Conservation (phyloP, 2,797 vertebrate species). For the Protonibea diacanthus region DNA sequence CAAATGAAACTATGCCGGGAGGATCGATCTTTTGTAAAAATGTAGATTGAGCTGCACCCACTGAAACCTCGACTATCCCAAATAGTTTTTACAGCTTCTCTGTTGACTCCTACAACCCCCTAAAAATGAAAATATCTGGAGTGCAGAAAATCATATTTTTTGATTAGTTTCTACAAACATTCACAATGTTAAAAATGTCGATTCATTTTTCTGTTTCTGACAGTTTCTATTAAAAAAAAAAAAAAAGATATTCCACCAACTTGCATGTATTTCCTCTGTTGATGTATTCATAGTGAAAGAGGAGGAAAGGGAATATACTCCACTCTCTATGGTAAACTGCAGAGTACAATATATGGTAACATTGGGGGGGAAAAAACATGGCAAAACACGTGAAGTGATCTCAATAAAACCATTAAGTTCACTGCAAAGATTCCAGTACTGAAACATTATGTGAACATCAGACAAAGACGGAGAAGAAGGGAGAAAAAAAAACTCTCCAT, state of each 20-base stretch:
- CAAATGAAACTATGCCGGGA: neutral
- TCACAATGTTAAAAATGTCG: neutral
- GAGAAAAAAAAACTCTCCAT: neutral
- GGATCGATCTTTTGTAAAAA: neutral
- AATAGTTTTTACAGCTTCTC: neutral
- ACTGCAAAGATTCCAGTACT: neutral
- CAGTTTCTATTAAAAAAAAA: neutral
- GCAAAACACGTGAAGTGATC: neutral
- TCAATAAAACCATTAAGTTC: neutral
- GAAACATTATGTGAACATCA: neutral
- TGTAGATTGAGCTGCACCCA: slow-evolving; percentile 1
- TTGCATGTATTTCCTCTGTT: too few species aligned
- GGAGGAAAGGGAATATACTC: neutral
- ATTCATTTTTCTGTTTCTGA: too few species aligned
- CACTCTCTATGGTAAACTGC: neutral
- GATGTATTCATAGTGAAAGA: neutral
- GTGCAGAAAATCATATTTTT: neutral
- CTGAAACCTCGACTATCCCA: neutral
- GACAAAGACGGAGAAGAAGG: neutral
- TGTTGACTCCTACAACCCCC: neutral
- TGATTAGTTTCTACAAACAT: neutral
- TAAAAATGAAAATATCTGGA: neutral
- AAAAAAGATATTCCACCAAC: neutral
- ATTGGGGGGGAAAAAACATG: neutral
- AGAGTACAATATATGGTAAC: neutral